Percentiles rank a stretch among this genome's conserved stretches.
Conservation (phyloP, 2,888 invertebrate species). For the Sminthurides aquaticus region DNA sequence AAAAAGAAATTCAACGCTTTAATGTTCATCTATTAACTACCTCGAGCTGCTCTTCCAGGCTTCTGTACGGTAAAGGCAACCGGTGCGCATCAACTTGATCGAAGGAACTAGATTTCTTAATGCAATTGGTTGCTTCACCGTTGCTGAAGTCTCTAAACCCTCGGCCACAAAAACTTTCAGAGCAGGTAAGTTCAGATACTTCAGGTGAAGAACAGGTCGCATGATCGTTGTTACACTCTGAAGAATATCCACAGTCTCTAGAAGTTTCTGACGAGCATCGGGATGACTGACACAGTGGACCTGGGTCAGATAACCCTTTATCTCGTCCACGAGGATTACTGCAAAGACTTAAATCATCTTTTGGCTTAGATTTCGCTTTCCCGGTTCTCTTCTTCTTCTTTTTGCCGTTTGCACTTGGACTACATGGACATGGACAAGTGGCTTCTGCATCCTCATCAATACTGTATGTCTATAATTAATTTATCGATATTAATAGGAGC, state of each 20-base stretch:
- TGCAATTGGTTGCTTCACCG: not conserved
- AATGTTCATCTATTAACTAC: slow-evolving; percentile 14
- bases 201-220: slow-evolving; percentile 78
- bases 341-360: slow-evolving; percentile 16
- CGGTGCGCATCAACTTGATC: slow-evolving; percentile 11
- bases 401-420: slow-evolving; percentile 1
- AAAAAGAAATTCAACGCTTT: not conserved
- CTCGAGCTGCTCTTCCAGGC: slow-evolving; percentile 39
- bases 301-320: slow-evolving; percentile 45
- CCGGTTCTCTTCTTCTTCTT: slow-evolving; percentile 28
- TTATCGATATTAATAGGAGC: too few species aligned
- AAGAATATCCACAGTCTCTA: slow-evolving; percentile 81
- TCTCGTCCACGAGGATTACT: slow-evolving; percentile 27
- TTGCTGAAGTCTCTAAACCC: slow-evolving; percentile 11
- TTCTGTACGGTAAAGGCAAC: slow-evolving; percentile 29
- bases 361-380: slow-evolving; percentile 24
- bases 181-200: slow-evolving; percentile 82
- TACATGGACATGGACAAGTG: slow-evolving; percentile 10
- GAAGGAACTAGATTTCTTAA: slow-evolving; percentile 4
- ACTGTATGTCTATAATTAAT: not conserved
- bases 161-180: slow-evolving; percentile 63
- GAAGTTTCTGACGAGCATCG: slow-evolving; percentile 56
- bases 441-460: slow-evolving; percentile 3
- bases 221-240: slow-evolving; percentile 71
- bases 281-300: slow-evolving; percentile 52